Base-by-base conservation (phyloP, 1,140 invertebrate species). In the Drosophila kurseongensis region DNA sequence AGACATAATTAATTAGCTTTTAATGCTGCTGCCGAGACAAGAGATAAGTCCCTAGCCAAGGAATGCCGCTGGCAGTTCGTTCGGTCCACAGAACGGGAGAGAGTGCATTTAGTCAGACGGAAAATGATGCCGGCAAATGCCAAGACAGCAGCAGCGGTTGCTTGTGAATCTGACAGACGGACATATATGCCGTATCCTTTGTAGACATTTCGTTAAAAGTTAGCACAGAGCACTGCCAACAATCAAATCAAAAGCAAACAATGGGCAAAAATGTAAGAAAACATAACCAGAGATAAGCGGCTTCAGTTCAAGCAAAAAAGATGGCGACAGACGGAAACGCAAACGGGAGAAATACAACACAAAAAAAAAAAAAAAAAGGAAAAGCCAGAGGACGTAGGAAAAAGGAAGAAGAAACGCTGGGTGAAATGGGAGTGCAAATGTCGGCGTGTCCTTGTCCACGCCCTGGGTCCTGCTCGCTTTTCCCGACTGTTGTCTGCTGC, bases 241-340 rank as follows among this genome's bases (percentile, higher is more conserved):
- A 89, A 89, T 89, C 84, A 89, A 89, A 89, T 89, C 84, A 89
- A 89, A 89, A 84, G 85, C 84, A 89, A 89, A 89, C 84, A 89
- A 89, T 89, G 84, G 82, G 82, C 85, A 86, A 84, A 86, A 88
- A 89, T 89, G 84, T 89, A 89, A 88, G 84, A 89, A 89, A 89
- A 89, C 84, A 89, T 89, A 89, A 89, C 85, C 84, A 89, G 82
- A 89, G 84, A 89, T 89, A 89, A 89, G 84, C 84, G 85, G 85
- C 84, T 89, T 89, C 82, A 75, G 73, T 58, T 83, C 78, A 75
- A 59, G 71, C 78, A 89, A 89, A 88, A 83, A 88, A 89, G 80
- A 89, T 90, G 84, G 80, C 84, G 84, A 84, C 83, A 79, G 68
- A 59, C 84, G 84, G 84, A 89, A 89, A 89, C 84, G 77, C 84